These are phyloP conservation scores for Percopsis omiscomaycus DNA, from an alignment of 2,797 vertebrate genomes.

Conservation along the genomic window DNA sequence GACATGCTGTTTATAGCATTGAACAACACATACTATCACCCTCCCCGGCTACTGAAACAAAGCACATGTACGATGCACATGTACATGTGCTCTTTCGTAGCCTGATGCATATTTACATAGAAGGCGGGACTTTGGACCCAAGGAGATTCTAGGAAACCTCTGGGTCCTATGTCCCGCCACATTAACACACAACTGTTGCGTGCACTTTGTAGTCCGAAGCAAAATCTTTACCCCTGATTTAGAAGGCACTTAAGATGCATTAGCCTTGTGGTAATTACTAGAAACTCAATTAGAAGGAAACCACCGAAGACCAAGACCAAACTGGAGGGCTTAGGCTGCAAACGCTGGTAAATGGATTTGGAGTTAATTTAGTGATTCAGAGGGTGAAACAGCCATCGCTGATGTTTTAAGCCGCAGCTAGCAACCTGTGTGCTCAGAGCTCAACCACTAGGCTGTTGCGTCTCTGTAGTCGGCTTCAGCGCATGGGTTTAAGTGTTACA, in stretches of 20 bases:
- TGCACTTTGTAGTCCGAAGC: conserved; percentile 67
- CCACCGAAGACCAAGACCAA: conserved; percentile 72
- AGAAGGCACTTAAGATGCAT: conserved; percentile 79
- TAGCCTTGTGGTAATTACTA: conserved; percentile 79
- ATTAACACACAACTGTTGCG: neutral
- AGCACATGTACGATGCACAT: too few relatives aligned
- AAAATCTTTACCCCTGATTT: conserved; percentile 81
- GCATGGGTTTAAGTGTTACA: conserved; percentile 31
- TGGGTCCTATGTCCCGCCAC: neutral
- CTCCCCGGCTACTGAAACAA: too few relatives aligned
- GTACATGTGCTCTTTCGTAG: too few relatives aligned
- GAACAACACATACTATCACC: too few relatives aligned
- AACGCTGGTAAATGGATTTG: conserved; percentile 73
- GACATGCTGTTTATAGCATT: too few relatives aligned
- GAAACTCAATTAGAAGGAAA: conserved; percentile 80
- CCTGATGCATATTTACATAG: too few relatives aligned
- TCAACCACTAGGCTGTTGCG: conserved; percentile 37
- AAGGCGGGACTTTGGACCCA: too few relatives aligned
- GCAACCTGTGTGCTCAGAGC: conserved; percentile 56
- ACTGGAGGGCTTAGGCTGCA: conserved; percentile 74
- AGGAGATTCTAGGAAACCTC: too few relatives aligned
- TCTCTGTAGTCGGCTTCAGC: neutral
- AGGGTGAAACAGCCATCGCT: conserved; percentile 74
- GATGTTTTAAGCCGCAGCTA: conserved; percentile 69
- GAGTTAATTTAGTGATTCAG: conserved; percentile 77